Evolutionary conservation across 2,888 invertebrate genomes (phyloP).

Genomic region (Cheilosia impressa): DNA sequence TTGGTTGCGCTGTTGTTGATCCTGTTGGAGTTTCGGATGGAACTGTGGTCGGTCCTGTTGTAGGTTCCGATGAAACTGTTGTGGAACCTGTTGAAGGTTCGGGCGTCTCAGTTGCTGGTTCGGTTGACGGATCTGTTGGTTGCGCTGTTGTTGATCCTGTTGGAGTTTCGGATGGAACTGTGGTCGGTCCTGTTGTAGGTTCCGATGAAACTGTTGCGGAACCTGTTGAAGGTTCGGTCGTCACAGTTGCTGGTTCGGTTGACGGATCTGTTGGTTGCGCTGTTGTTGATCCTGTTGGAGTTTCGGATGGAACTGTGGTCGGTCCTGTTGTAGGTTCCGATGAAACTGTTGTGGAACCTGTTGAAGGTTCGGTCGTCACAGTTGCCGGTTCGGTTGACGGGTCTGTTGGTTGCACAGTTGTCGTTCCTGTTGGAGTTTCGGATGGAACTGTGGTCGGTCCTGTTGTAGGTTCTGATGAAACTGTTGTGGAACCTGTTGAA

Average conservation of each 20-base stretch:
- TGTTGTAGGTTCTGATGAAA: background rate
- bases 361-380: background rate
- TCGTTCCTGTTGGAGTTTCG: background rate
- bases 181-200: no score
- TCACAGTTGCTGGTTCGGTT: background rate
- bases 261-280: background rate
- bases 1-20: background rate
- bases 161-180: background rate
- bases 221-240: background rate
- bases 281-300: background rate
- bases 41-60: background rate
- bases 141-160: background rate
- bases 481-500: background rate
- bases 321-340: background rate
- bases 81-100: background rate
- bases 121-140: background rate
- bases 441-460: background rate
- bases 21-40: background rate
- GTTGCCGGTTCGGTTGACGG: background rate
- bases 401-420: background rate
- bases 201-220: background rate
- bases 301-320: no score
- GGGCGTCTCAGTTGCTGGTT: background rate
- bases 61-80: background rate
- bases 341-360: background rate